These are phyloP conservation scores for Lycocerus yunnanus DNA, from an alignment of 2,888 invertebrate genomes.

Conservation along the genomic window DNA sequence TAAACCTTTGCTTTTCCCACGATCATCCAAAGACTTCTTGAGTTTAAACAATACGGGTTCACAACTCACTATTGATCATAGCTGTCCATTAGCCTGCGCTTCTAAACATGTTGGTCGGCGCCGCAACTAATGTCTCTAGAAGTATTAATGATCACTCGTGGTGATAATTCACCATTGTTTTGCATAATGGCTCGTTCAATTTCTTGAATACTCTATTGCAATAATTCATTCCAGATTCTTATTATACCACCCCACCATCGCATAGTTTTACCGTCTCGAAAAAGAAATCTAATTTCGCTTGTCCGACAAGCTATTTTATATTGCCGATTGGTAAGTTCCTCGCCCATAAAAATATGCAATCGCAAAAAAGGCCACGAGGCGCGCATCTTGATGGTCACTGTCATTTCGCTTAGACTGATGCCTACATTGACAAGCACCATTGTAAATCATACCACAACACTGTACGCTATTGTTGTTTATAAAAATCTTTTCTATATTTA, in stretches of 20 bases:
- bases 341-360: constrained; percentile 25
- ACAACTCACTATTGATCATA: constrained; percentile 52
- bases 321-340: constrained; percentile 27
- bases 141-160: constrained; percentile 37
- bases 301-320: constrained; percentile 7
- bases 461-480: constrained; percentile 31
- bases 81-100: constrained; percentile 49
- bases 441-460: constrained; percentile 36
- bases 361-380: constrained; percentile 37
- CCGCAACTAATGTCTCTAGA: constrained; percentile 38
- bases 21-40: constrained; percentile 44
- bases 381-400: constrained; percentile 35
- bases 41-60: constrained; percentile 49
- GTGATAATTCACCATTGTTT: constrained; percentile 41
- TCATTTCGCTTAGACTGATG: constrained; percentile 34
- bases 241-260: too few relatives aligned
- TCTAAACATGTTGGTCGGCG: constrained; percentile 45
- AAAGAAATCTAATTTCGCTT: not conserved
- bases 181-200: constrained; percentile 36
- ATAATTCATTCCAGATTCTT: not conserved
- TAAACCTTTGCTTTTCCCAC: constrained; percentile 52
- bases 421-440: constrained; percentile 36
- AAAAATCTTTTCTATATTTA: not conserved
- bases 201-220: constrained; percentile 20
- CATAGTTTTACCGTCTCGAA: not conserved